Evolutionary conservation across 2,797 vertebrate species (phyloP).

Genomic region (Todus mexicanus): DNA sequence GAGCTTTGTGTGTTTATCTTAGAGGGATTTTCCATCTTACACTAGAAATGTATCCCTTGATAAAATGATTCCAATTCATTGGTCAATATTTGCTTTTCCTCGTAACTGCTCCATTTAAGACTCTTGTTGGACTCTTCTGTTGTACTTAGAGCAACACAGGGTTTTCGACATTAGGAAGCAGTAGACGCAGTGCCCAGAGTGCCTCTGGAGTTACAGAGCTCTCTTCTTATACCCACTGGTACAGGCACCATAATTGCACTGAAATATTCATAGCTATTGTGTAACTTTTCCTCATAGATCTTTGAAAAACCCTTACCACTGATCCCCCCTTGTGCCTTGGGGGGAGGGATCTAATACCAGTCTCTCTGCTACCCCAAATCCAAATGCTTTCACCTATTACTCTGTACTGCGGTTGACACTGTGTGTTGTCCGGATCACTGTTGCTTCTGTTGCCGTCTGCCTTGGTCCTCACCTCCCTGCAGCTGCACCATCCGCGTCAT

Average conservation of each 20-base stretch:
- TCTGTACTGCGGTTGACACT: not conserved
- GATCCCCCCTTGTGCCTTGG: not conserved
- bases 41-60: not conserved
- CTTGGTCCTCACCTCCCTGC: not conserved
- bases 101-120: not conserved
- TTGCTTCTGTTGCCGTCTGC: not conserved
- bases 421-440: not conserved
- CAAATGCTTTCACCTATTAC: rapidly evolving
- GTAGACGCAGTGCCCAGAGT: not conserved
- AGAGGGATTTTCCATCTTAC: not conserved
- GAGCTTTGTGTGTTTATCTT: not conserved
- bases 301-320: not conserved
- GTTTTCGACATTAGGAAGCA: not conserved
- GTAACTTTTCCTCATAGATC: not conserved
- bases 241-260: not conserved
- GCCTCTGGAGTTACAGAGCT: rapidly evolving
- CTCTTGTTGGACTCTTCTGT: not conserved
- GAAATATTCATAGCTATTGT: not conserved
- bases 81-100: not conserved
- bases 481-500: not conserved
- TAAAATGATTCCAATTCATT: not conserved
- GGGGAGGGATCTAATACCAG: too few species aligned
- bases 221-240: not conserved
- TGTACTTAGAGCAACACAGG: not conserved
- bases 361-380: too few species aligned